phyloP scores from a whole-genome alignment of 2,113 vertebrate species.

The Actinemys pallida region DNA sequence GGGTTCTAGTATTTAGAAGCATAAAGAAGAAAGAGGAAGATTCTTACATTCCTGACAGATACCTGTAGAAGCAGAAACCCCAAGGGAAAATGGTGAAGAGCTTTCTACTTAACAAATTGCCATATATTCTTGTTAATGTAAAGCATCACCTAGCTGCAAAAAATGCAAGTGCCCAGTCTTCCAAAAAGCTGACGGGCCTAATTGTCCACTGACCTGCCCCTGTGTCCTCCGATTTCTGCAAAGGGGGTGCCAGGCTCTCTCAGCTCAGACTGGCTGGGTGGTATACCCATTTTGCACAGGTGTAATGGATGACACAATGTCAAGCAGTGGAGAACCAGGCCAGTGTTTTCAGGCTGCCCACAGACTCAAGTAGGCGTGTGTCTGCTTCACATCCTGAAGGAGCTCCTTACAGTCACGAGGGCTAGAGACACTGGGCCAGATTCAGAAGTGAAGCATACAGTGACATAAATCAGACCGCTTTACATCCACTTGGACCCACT shows the following conservation, averaged over 20 bases:
- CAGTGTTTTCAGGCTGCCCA: neutral
- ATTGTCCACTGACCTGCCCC: no score
- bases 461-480: no score
- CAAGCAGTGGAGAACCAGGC: neutral
- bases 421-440: neutral
- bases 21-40: neutral
- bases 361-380: neutral
- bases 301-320: neutral
- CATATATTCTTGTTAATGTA: accelerated
- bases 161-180: neutral
- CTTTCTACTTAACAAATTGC: neutral
- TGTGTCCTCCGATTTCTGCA: no score
- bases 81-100: neutral
- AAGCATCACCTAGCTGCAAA: neutral
- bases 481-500: neutral
- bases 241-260: no score
- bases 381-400: accelerated
- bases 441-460: no score
- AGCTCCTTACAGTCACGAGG: neutral
- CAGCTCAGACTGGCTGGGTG: no score
- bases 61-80: neutral
- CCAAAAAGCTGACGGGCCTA: neutral
- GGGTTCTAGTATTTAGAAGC: neutral
- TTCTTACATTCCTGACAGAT: neutral
- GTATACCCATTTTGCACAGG: no score